These are phyloP conservation scores for Mimachlamys varia DNA, from an alignment of 2,888 invertebrate genomes.

Conservation along the genomic window DNA sequence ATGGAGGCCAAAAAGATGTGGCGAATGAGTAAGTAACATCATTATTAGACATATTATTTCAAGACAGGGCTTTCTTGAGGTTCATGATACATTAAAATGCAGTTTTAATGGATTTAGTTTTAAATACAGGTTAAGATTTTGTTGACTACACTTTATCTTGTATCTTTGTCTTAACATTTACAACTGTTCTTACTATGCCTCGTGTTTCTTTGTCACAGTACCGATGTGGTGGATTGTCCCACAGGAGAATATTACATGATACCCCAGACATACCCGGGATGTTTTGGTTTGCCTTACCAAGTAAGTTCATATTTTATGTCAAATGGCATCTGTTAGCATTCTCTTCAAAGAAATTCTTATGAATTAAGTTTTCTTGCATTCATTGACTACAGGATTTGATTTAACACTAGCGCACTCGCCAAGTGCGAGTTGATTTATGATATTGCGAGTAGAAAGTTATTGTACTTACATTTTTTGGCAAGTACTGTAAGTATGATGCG, in stretches of 20 bases:
- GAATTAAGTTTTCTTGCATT: no score
- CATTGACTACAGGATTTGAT: no score
- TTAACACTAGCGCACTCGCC: no score
- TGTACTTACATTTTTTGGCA: no score
- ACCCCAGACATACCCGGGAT: constrained; percentile 74
- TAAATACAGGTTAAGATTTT: no score
- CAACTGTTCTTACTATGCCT: constrained; percentile 11
- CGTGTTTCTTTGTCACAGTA: constrained; percentile 49
- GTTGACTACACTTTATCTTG: not conserved
- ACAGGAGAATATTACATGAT: constrained; percentile 60
- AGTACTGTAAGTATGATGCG: no score
- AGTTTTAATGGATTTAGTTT: no score
- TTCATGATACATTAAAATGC: no score
- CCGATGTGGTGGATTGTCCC: constrained; percentile 57
- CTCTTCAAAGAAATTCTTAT: no score
- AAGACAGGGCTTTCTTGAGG: not conserved
- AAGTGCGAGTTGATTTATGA: no score
- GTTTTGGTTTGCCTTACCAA: constrained; percentile 80
- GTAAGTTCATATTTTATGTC: constrained; percentile 55
- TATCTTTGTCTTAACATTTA: not conserved
- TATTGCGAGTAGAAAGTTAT: no score
- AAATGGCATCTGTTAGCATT: no score
- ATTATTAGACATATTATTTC: not conserved
- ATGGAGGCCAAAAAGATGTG: constrained; percentile 50
- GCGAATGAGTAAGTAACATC: constrained; percentile 52